phyloP scores from a whole-genome alignment of 2,888 invertebrate genomes.

The Orthosia gothica region DNA sequence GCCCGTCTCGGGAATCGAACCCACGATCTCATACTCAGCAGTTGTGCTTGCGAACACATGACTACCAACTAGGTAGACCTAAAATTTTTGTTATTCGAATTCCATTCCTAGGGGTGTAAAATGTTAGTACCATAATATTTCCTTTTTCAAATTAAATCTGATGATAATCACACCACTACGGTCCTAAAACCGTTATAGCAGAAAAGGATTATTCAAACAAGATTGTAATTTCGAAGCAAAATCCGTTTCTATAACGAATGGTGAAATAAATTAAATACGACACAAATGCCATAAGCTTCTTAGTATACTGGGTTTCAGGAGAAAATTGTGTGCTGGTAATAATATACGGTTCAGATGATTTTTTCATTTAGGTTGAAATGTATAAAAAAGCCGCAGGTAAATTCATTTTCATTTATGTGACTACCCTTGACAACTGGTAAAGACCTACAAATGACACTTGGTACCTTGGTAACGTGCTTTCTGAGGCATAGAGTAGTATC shows the following conservation, averaged over 20 bases:
- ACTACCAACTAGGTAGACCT: too few relatives aligned
- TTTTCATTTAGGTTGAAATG: not conserved
- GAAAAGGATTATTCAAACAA: not conserved
- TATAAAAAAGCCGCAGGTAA: not conserved
- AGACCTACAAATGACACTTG: too few relatives aligned
- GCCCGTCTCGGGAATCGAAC: too few relatives aligned
- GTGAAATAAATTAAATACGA: conserved; percentile 25
- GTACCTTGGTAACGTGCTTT: too few relatives aligned
- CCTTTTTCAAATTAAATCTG: not conserved
- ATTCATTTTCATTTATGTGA: not conserved
- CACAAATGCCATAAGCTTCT: conserved; percentile 27
- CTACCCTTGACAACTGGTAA: too few relatives aligned
- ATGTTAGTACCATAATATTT: not conserved
- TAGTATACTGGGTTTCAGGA: conserved; percentile 14
- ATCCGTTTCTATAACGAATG: not conserved
- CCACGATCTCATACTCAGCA: too few relatives aligned
- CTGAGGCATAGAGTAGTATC: too few relatives aligned
- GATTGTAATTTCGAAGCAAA: not conserved
- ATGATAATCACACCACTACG: not conserved
- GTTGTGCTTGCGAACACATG: too few relatives aligned
- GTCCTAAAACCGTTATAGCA: not conserved
- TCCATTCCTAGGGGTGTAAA: too few relatives aligned
- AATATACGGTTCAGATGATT: not conserved
- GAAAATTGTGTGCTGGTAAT: not conserved
- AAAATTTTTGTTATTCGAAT: too few relatives aligned